A percentile compares a stretch with the other conserved stretches of the same genome.
phyloP scores from a whole-genome alignment of 2,888 invertebrate species.

The Melinopterus prodromus region DNA sequence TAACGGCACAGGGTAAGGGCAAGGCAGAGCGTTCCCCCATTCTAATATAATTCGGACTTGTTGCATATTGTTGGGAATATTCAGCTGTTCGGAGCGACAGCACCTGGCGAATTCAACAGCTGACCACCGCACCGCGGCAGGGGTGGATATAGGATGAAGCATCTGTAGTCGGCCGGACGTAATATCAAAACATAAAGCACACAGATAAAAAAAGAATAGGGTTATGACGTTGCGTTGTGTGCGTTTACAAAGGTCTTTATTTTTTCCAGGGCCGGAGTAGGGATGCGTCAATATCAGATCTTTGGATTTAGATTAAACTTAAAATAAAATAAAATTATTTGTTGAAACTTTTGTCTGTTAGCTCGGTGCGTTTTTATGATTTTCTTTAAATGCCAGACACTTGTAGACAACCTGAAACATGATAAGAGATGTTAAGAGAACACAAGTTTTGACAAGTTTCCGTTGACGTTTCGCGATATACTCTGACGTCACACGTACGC shows the following conservation, averaged over 20 bases:
- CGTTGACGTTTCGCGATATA: too few species aligned
- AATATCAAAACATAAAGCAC: constrained; percentile 33
- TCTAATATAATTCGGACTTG: constrained; percentile 42
- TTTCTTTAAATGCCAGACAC: too few species aligned
- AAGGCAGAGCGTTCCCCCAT: constrained; percentile 17
- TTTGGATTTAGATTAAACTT: too few species aligned
- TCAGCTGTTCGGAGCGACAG: constrained; percentile 42
- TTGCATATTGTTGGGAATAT: constrained; percentile 45
- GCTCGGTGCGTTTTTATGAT: too few species aligned
- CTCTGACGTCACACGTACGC: too few species aligned
- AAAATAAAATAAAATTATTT: too few species aligned
- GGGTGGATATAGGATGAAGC: constrained; percentile 13
- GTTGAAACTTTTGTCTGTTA: too few species aligned
- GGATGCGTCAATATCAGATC: too few species aligned
- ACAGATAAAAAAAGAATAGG: constrained; percentile 29
- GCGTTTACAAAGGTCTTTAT: background rate
- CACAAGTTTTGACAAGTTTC: too few species aligned
- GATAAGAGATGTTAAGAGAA: too few species aligned
- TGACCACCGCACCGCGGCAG: constrained; percentile 39
- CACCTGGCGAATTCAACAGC: constrained; percentile 47
- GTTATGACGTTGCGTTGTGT: background rate
- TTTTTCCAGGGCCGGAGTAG: background rate
- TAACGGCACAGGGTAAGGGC: background rate
- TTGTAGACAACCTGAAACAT: too few species aligned
- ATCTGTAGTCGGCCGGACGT: constrained; percentile 32